phyloP scores from a whole-genome alignment of 2,888 invertebrate species.

The Archips xylosteana region DNA sequence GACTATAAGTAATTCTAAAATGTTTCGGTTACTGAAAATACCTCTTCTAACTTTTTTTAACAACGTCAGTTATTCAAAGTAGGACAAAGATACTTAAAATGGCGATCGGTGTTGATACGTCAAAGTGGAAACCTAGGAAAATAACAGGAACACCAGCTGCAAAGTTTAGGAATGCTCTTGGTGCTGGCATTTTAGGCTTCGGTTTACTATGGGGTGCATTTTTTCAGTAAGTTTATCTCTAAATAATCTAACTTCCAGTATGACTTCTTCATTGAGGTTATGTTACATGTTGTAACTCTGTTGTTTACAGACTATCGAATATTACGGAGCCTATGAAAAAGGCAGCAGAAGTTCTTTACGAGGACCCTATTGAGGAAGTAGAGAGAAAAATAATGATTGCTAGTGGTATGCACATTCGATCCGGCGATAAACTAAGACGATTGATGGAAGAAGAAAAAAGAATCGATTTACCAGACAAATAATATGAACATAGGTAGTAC shows the following conservation, averaged over 20 bases:
- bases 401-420: constrained; percentile 62
- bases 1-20: background rate
- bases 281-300: constrained; percentile 26
- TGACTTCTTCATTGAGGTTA: constrained; percentile 54
- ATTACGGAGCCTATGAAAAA: constrained; percentile 62
- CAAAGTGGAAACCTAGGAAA: constrained; percentile 88
- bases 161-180: constrained; percentile 82
- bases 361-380: constrained; percentile 75
- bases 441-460: constrained; percentile 59
- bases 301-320: constrained; percentile 57
- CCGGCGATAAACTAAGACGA: constrained; percentile 59
- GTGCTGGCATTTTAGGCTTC: constrained; percentile 72
- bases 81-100: constrained; percentile 55
- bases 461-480: constrained; percentile 66
- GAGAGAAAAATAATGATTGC: constrained; percentile 74
- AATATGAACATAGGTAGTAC: constrained; percentile 60
- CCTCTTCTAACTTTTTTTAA: background rate
- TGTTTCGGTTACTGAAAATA: constrained; percentile 12
- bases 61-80: background rate
- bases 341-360: constrained; percentile 62
- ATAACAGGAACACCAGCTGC: constrained; percentile 88
- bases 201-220: constrained; percentile 71
- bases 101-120: constrained; percentile 84
- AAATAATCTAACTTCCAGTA: background rate
- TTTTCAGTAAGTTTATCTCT: constrained; percentile 78